Percentiles rank a stretch among this genome's conserved stretches.
Conservation (phyloP, 2,113 vertebrate species). For the Ascaphus truei region DNA sequence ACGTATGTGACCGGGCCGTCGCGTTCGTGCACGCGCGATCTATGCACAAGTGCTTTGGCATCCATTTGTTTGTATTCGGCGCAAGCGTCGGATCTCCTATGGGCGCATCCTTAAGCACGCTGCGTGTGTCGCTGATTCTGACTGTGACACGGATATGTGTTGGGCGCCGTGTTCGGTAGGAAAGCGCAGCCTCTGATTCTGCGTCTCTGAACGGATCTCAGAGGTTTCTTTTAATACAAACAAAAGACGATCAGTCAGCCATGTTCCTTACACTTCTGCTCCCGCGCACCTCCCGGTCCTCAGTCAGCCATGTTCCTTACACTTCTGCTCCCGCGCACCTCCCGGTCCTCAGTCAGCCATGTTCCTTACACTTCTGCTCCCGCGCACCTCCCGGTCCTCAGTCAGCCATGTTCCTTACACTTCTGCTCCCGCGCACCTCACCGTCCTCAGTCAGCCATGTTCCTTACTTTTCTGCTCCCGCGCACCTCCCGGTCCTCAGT, state of each 20-base stretch:
- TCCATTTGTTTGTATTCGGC: no score
- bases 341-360: neutral
- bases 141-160: no score
- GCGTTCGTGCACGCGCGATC: no score
- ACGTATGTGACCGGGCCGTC: no score
- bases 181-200: conserved; percentile 8
- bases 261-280: neutral
- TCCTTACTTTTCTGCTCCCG: conserved; percentile 26
- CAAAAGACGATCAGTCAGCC: conserved; percentile 9
- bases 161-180: neutral
- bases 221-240: conserved; percentile 11
- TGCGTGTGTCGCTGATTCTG: no score
- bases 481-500: conserved; percentile 5
- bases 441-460: conserved; percentile 3
- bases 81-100: no score
- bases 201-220: conserved; percentile 11
- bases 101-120: no score
- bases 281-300: conserved; percentile 3
- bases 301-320: conserved; percentile 8
- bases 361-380: conserved; percentile 25
- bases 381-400: conserved; percentile 3
- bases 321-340: conserved; percentile 23
- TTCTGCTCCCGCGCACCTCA: conserved; percentile 19
- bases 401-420: conserved; percentile 6
- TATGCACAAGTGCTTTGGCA: no score